Evolutionary conservation across 64 coral and sea anemone species (phyloP).

Genomic region (Pocillopora damicornis): DNA sequence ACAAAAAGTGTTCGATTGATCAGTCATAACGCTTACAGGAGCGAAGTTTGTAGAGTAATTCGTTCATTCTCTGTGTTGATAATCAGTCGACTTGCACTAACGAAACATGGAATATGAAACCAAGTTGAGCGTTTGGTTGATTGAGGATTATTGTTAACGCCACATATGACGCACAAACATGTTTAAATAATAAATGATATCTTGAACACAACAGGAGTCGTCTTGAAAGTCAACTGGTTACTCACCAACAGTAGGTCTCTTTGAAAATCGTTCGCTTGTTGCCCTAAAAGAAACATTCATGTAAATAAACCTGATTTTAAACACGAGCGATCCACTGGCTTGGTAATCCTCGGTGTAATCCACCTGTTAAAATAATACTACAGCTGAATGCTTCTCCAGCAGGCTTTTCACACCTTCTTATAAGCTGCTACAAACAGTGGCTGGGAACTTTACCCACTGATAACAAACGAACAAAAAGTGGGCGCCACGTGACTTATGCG

Average conservation of each 20-base stretch:
- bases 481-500: too few species aligned
- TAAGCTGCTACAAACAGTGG: neutral
- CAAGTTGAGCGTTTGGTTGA: too few species aligned
- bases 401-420: neutral
- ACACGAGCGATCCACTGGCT: neutral
- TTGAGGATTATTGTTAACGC: too few species aligned
- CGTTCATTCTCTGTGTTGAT: too few species aligned
- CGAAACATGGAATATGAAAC: too few species aligned
- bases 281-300: slow-evolving; percentile 54
- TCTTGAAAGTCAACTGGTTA: neutral
- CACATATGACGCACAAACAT: too few species aligned
- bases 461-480: too few species aligned
- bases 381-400: neutral
- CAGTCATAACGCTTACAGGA: too few species aligned
- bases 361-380: slow-evolving; percentile 4
- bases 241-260: slow-evolving; percentile 90
- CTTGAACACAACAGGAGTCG: neutral
- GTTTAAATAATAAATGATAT: too few species aligned
- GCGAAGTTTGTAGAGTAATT: too few species aligned
- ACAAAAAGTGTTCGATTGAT: too few species aligned
- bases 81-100: too few species aligned
- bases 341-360: neutral
- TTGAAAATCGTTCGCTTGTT: slow-evolving; percentile 87
- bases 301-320: slow-evolving; percentile 5
- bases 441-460: neutral